These are phyloP conservation scores for Lepidochitona cinerea DNA, from an alignment of 2,888 invertebrate genomes.

Conservation along the genomic window DNA sequence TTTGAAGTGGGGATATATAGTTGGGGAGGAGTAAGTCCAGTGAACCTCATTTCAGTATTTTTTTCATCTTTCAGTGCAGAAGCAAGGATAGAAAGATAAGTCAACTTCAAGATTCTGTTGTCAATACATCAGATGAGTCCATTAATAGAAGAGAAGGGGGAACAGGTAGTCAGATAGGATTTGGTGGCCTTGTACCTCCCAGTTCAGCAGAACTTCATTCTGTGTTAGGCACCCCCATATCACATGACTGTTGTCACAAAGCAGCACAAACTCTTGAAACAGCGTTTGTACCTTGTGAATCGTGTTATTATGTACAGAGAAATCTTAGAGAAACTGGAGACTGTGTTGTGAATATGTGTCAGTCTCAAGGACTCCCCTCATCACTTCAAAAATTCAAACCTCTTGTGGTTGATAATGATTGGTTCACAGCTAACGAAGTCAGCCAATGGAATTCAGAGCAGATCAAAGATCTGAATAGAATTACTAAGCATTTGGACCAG, in stretches of 20 bases:
- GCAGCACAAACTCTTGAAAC: conserved; percentile 69
- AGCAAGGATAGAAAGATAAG: conserved; percentile 45
- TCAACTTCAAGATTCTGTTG: conserved; percentile 53
- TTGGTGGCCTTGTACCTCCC: conserved; percentile 42
- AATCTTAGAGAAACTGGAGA: conserved; percentile 61
- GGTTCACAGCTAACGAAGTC: conserved; percentile 64
- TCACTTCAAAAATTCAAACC: conserved; percentile 59
- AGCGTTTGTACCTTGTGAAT: conserved; percentile 69
- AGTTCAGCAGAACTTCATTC: conserved; percentile 41
- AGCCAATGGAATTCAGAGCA: conserved; percentile 65
- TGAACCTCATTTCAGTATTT: not conserved
- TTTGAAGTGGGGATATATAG: too few relatives aligned
- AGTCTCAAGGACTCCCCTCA: conserved; percentile 65
- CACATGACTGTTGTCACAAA: conserved; percentile 63
- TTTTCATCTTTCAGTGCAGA: conserved; percentile 46
- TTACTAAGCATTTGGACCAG: conserved; percentile 56
- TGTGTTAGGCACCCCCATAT: conserved; percentile 10
- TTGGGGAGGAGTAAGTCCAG: too few relatives aligned
- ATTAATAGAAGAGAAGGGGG: not conserved
- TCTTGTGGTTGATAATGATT: conserved; percentile 56
- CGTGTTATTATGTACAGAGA: conserved; percentile 66
- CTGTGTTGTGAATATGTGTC: conserved; percentile 56
- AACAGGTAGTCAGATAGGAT: conserved; percentile 28
- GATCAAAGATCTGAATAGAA: conserved; percentile 62
- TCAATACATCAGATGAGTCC: conserved; percentile 27